phyloP scores from a whole-genome alignment of 2,113 vertebrate species.

The Pogonocichla stellata region DNA sequence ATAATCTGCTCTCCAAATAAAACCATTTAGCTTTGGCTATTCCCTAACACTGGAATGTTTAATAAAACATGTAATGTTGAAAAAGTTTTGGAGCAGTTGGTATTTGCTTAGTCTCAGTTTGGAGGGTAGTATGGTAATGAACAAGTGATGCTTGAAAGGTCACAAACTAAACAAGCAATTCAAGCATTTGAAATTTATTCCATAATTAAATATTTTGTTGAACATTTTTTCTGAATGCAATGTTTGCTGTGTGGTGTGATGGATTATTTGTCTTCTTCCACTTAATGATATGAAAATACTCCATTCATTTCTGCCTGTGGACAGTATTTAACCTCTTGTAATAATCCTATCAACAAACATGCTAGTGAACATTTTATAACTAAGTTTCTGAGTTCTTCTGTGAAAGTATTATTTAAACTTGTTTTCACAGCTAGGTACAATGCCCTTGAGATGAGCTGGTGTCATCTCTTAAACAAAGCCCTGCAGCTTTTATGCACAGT shows the following conservation, averaged over 20 bases:
- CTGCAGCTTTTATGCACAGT: not conserved
- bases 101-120: not conserved
- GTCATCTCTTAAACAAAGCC: not conserved
- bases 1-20: not conserved
- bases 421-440: not conserved
- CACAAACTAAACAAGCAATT: conserved; percentile 1
- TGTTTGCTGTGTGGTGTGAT: not conserved
- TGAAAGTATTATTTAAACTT: not conserved
- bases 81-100: not conserved
- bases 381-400: not conserved
- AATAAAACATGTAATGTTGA: not conserved
- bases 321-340: not conserved
- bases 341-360: not conserved
- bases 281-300: not conserved
- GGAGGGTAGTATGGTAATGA: not conserved
- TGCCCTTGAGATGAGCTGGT: not conserved
- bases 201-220: not conserved
- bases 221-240: not conserved
- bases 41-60: not conserved
- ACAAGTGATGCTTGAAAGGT: conserved; percentile 37
- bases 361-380: not conserved
- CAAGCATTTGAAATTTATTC: not conserved
- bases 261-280: not conserved
- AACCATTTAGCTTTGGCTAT: not conserved
- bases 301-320: not conserved